Conservation (phyloP, 2,888 invertebrate species). For the Hydriomena furcata region DNA sequence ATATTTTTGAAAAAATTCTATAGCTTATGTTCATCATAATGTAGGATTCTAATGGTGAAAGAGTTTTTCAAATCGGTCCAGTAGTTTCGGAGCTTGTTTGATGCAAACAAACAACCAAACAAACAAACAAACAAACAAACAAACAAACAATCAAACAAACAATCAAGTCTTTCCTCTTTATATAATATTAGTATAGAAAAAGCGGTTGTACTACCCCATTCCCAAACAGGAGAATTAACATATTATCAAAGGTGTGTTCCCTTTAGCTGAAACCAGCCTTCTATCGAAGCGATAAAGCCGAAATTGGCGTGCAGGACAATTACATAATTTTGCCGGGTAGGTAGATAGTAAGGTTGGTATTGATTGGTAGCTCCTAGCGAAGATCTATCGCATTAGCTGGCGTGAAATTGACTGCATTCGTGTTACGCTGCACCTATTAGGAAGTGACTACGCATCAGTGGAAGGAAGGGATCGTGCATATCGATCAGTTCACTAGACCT, state of each 20-base stretch:
- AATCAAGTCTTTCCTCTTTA: too few species aligned
- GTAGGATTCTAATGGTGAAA: too few species aligned
- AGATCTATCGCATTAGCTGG: constrained; percentile 23
- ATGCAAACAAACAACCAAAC: too few species aligned
- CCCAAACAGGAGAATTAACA: constrained; percentile 5
- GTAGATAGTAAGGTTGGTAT: not conserved
- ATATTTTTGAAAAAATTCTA: too few species aligned
- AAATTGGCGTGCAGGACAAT: not conserved
- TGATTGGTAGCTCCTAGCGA: constrained; percentile 1
- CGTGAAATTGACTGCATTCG: constrained; percentile 29
- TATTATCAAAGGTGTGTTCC: not conserved
- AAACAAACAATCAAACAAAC: too few species aligned
- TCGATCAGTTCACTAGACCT: constrained; percentile 8
- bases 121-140: too few species aligned
- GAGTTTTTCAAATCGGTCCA: too few species aligned
- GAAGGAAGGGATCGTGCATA: not conserved
- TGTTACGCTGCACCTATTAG: constrained; percentile 23
- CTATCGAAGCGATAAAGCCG: not conserved
- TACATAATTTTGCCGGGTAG: constrained; percentile 5
- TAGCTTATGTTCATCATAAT: too few species aligned
- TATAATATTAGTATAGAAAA: too few species aligned
- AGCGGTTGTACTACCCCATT: too few species aligned
- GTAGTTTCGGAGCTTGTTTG: too few species aligned
- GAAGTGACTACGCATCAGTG: constrained; percentile 19
- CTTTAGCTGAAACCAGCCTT: not conserved